Base-by-base conservation (phyloP, 2,888 invertebrate genomes). In the Eugnorisma glareosa region DNA sequence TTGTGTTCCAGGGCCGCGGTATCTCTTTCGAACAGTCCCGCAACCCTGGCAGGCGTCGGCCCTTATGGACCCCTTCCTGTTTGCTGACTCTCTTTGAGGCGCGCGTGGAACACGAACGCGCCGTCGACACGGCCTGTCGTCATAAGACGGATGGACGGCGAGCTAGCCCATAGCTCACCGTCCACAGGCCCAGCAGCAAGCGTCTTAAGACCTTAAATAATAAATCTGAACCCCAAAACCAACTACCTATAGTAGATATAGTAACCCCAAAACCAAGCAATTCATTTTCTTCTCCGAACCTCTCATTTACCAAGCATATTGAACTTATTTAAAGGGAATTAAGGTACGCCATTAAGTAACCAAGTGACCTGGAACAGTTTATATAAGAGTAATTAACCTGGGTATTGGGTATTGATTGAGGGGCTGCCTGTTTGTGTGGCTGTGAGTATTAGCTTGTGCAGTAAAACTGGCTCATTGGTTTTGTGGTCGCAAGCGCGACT, bases 371-470 rank as follows among this genome's bases (percentile, higher is more conserved):
- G 77, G 48, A 77, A 81, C 51, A 13, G 77, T 84, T 80, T 83
- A 76, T 59, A 75, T 77, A 68, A 51, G 59, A 75, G 64, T 72
- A 83, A 80, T 83, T 75, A 80, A 77, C 45, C 51, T 51, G 35
- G 18, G 35, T 83, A 84, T 84, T 51, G 35, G 18, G 35, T 83
- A 84, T 84, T 70, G 81, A 81, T 80, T 75, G 61, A 28, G 54
- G n/a, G n/a, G n/a, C 24, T 24, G 28, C 61, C 37, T 75, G 63
- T 67, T 43, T 70, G 37, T 71, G 35, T 48, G 31, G 66, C 21
- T 61, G 5, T 54, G 7, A 37, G 24, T 75, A 57, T 79, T 61
- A 51, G 28, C n/a, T 11, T n/a, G n/a, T n/a, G n/a, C n/a, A n/a
- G n/a, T n/a, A n/a, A n/a, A n/a, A n/a, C n/a, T n/a, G n/a, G 3